Percentiles rank a stretch among this genome's conserved stretches.
phyloP scores from a whole-genome alignment of 2,113 vertebrate genomes.

The Platycercus adscitus region DNA sequence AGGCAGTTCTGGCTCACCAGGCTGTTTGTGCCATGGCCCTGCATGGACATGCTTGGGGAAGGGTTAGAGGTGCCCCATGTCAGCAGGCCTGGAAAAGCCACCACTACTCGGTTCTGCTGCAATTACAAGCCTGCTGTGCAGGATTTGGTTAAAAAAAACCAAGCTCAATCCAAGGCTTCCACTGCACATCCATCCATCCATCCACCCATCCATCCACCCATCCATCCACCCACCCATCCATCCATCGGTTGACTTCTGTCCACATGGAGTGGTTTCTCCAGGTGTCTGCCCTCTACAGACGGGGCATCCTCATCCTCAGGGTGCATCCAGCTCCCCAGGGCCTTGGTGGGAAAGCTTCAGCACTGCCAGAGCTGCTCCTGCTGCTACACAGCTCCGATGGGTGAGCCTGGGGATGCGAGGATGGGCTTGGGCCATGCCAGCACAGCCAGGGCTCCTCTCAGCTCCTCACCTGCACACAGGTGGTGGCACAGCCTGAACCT shows the following conservation, averaged over 20 bases:
- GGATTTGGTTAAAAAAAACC: background rate
- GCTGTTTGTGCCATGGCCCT: background rate
- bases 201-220: background rate
- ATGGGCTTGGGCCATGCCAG: background rate
- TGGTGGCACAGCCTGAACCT: background rate
- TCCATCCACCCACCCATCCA: background rate
- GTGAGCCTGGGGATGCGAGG: background rate
- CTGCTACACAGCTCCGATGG: background rate
- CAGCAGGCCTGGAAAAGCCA: background rate
- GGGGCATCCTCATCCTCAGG: background rate
- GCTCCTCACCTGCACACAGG: background rate
- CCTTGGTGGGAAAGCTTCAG: background rate
- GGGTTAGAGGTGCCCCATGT: accelerated
- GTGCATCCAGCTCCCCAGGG: background rate
- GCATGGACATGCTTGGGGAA: accelerated
- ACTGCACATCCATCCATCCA: background rate
- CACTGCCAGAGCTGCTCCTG: background rate
- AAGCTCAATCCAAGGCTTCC: background rate
- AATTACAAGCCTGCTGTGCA: background rate
- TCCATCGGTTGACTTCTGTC: background rate
- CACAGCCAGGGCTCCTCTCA: background rate
- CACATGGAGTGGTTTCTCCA: background rate
- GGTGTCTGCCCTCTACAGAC: background rate
- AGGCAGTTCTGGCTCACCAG: background rate
- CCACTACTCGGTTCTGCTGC: background rate